phyloP scores from a whole-genome alignment of 1,140 invertebrate species.

The Drosophila dunni region DNA sequence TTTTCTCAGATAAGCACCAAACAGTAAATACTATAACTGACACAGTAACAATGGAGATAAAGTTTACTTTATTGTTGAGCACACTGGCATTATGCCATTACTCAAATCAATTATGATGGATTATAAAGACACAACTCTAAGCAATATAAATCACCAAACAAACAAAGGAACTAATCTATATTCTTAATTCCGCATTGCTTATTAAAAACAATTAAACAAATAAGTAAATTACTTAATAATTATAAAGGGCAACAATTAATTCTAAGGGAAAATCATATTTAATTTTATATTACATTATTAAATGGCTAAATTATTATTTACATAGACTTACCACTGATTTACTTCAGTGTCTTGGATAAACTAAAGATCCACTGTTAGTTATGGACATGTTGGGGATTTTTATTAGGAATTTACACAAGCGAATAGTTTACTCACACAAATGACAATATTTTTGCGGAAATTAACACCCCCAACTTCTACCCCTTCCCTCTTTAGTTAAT shows the following conservation, averaged over 20 bases:
- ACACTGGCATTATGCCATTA: conserved; percentile 42
- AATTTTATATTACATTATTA: background rate
- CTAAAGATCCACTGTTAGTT: conserved; percentile 13
- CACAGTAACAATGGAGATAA: conserved; percentile 56
- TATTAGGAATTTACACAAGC: conserved; percentile 18
- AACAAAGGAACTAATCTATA: conserved; percentile 15
- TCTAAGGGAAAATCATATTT: background rate
- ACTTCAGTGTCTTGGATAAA: conserved; percentile 12
- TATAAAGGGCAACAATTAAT: background rate
- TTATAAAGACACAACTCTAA: conserved; percentile 41
- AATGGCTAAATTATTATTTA: background rate
- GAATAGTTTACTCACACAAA: conserved; percentile 43
- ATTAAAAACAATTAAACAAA: conserved; percentile 13
- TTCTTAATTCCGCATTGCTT: conserved; percentile 10
- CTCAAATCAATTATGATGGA: conserved; percentile 64
- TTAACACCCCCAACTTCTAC: conserved; percentile 29
- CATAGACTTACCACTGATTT: conserved; percentile 3
- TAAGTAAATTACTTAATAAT: background rate
- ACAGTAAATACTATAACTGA: conserved; percentile 39
- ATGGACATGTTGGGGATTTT: conserved; percentile 7
- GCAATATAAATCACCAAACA: conserved; percentile 3
- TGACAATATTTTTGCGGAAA: conserved; percentile 43
- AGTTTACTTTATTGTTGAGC: conserved; percentile 52
- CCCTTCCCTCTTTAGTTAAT: conserved; percentile 21
- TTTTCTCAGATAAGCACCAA: conserved; percentile 45